A percentile compares a stretch with the other conserved stretches of the same genome.
Conservation (phyloP, 2,888 invertebrate genomes). For the Chaitophorus viminalis region DNA sequence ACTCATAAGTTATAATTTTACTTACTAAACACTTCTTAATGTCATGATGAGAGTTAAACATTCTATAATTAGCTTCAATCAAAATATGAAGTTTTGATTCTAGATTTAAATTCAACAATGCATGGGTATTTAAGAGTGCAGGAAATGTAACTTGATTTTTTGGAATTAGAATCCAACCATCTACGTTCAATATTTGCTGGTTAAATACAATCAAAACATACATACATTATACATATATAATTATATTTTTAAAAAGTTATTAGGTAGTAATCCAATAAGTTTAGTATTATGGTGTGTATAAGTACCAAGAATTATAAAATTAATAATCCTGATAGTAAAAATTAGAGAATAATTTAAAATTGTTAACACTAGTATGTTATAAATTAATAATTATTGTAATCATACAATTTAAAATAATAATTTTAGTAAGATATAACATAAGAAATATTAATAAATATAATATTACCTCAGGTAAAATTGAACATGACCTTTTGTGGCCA, state of each 20-base stretch:
- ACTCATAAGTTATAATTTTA: neutral
- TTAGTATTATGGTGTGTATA: no score
- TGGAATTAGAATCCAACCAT: slow-evolving; percentile 68
- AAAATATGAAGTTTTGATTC: slow-evolving; percentile 59
- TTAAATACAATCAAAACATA: no score
- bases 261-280: no score
- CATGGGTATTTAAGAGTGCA: slow-evolving; percentile 39
- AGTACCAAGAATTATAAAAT: no score
- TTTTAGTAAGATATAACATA: neutral
- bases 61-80: slow-evolving; percentile 56
- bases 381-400: neutral
- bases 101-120: slow-evolving; percentile 31
- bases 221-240: no score
- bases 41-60: slow-evolving; percentile 6
- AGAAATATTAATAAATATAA: neutral
- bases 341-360: neutral
- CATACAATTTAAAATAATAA: neutral
- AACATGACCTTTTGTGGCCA: slow-evolving; percentile 71
- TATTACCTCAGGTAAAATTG: slow-evolving; percentile 72
- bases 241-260: no score
- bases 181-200: slow-evolving; percentile 69
- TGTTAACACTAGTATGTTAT: no score
- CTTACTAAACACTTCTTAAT: slow-evolving; percentile 38
- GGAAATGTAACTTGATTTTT: slow-evolving; percentile 68
- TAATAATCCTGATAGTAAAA: no score